A percentile compares a stretch with the other conserved stretches of the same genome.
Conservation (phyloP, 1,140 invertebrate species). For the Galendromus occidentalis region DNA sequence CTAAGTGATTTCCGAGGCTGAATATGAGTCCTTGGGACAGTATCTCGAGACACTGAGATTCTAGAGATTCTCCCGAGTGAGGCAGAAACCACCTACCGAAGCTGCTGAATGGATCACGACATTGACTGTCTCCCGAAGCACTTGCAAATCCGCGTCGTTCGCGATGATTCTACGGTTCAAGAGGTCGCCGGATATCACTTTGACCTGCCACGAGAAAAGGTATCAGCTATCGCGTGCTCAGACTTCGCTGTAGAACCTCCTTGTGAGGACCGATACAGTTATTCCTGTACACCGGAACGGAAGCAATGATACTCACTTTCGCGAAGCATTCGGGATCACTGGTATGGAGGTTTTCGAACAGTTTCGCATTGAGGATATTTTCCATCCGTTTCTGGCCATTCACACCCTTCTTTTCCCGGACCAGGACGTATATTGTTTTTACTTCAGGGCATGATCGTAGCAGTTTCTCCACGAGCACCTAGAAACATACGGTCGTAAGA, state of each 20-base stretch:
- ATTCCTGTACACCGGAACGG: too few species aligned
- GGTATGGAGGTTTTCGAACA: neutral
- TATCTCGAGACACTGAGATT: too few species aligned
- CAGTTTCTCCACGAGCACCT: conserved; percentile 33
- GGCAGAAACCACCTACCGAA: conserved; percentile 22
- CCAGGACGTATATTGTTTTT: conserved; percentile 27
- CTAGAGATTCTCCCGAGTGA: too few species aligned
- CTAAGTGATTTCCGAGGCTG: too few species aligned
- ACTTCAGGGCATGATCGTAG: conserved; percentile 31
- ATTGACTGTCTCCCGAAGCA: conserved; percentile 33
- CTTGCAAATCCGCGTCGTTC: conserved; percentile 46
- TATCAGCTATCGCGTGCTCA: too few species aligned
- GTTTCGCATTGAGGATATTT: neutral
- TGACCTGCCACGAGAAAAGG: neutral
- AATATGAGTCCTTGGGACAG: too few species aligned
- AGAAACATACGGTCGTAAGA: neutral
- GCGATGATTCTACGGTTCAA: conserved; percentile 60
- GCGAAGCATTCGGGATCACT: neutral
- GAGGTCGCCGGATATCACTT: neutral
- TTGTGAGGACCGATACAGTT: too few species aligned
- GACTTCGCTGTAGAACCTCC: too few species aligned
- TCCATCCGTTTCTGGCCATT: conserved; percentile 23
- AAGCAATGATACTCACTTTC: neutral
- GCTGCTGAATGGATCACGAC: conserved; percentile 34
- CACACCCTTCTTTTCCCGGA: conserved; percentile 29